Evolutionary conservation across 2,888 invertebrate genomes (phyloP).

Genomic region (Caenorhabditis sp.): DNA sequence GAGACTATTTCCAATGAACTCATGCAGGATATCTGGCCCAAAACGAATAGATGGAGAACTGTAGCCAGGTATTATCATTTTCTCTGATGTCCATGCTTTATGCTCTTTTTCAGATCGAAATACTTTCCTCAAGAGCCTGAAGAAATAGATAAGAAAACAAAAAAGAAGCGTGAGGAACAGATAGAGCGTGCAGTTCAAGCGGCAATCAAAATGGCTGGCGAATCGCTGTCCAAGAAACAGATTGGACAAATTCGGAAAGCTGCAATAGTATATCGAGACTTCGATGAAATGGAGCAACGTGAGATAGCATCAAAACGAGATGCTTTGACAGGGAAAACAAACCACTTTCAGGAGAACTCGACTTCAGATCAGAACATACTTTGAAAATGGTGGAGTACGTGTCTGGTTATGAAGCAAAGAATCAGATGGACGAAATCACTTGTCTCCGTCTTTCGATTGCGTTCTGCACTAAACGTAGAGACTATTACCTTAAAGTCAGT

Average conservation of each 20-base stretch:
- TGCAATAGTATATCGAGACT: constrained; percentile 21
- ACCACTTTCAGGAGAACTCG: constrained; percentile 11
- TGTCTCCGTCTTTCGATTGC: constrained; percentile 25
- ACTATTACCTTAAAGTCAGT: constrained; percentile 16
- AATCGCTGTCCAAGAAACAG: constrained; percentile 31
- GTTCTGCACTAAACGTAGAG: constrained; percentile 36
- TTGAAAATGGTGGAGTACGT: constrained; percentile 21
- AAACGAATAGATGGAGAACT: constrained; percentile 35
- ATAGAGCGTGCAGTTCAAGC: constrained; percentile 13
- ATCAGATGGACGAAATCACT: constrained; percentile 33
- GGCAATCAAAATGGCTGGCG: constrained; percentile 32
- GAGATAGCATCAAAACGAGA: not conserved
- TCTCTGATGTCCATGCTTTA: too few relatives aligned
- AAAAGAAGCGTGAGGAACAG: constrained; percentile 16
- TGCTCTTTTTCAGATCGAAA: constrained; percentile 8
- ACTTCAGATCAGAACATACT: constrained; percentile 7
- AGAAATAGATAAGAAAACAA: constrained; percentile 6
- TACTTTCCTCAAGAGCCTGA: not conserved
- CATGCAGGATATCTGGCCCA: constrained; percentile 44
- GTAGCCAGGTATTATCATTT: constrained; percentile 24
- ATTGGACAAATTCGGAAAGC: constrained; percentile 36
- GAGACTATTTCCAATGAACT: constrained; percentile 29
- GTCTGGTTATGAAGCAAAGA: constrained; percentile 28
- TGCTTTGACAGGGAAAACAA: not conserved
- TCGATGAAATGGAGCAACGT: constrained; percentile 19